Evolutionary conservation across 2,113 vertebrate genomes (phyloP).

Genomic region (Corythornis madagascariensis): DNA sequence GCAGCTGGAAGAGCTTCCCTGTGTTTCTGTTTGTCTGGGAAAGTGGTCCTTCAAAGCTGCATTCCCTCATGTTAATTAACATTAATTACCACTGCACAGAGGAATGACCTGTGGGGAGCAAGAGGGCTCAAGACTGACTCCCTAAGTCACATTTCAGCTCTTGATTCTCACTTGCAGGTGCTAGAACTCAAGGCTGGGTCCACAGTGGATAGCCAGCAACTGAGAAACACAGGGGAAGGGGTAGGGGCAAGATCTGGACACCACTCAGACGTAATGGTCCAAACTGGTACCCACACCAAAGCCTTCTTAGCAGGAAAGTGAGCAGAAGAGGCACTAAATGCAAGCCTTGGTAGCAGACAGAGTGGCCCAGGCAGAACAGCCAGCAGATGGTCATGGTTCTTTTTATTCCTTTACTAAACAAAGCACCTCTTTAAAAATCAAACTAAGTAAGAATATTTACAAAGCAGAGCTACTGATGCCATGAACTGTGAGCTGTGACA

Average conservation of each 20-base stretch:
- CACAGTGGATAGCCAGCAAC: not conserved
- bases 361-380: not conserved
- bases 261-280: not conserved
- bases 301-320: not conserved
- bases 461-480: not conserved
- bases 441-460: not conserved
- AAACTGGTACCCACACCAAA: not conserved
- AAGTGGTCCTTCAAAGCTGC: not conserved
- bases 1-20: not conserved
- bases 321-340: not conserved
- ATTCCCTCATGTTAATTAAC: not conserved
- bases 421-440: not conserved
- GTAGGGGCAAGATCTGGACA: not conserved
- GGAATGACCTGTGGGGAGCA: not conserved
- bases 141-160: not conserved
- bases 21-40: not conserved
- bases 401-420: not conserved
- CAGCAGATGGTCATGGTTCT: accelerated
- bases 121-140: not conserved
- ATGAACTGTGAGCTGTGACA: not conserved
- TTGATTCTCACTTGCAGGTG: not conserved
- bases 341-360: not conserved
- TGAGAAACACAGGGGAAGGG: not conserved
- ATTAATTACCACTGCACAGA: not conserved
- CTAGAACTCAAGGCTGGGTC: not conserved